Conservation (phyloP, 2,797 vertebrate genomes). For the Gallinago stenura region DNA sequence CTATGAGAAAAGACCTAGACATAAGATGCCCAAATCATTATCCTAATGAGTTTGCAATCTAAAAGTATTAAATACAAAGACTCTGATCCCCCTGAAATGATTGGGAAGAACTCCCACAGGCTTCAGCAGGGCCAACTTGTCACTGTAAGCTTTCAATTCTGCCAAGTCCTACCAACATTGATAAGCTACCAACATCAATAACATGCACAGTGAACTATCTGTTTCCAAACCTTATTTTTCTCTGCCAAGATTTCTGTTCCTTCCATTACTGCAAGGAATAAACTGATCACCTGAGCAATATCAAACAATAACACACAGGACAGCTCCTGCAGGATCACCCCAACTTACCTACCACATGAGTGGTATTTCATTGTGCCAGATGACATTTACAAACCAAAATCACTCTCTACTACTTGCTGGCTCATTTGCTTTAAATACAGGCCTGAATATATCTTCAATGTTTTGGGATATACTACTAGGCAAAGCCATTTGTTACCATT, state of each 20-base stretch:
- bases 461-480: neutral
- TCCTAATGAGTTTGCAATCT: neutral
- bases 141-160: neutral
- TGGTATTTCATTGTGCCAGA: neutral
- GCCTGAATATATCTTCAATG: neutral
- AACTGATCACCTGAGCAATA: neutral
- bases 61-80: neutral
- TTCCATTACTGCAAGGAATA: neutral
- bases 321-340: neutral
- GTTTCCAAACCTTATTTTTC: neutral
- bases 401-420: neutral
- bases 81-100: neutral
- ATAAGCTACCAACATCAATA: neutral
- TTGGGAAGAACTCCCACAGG: neutral
- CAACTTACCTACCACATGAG: accelerated
- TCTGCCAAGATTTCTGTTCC: neutral
- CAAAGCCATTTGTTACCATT: neutral
- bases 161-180: neutral
- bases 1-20: neutral
- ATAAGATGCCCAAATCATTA: neutral
- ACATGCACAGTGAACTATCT: neutral
- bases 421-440: neutral
- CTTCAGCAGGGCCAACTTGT: neutral
- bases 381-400: neutral
- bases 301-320: accelerated